Percentiles rank a stretch among this genome's conserved stretches.
These are phyloP conservation scores for Natrix natrix DNA, from an alignment of 2,797 vertebrate genomes.

Conservation along the genomic window DNA sequence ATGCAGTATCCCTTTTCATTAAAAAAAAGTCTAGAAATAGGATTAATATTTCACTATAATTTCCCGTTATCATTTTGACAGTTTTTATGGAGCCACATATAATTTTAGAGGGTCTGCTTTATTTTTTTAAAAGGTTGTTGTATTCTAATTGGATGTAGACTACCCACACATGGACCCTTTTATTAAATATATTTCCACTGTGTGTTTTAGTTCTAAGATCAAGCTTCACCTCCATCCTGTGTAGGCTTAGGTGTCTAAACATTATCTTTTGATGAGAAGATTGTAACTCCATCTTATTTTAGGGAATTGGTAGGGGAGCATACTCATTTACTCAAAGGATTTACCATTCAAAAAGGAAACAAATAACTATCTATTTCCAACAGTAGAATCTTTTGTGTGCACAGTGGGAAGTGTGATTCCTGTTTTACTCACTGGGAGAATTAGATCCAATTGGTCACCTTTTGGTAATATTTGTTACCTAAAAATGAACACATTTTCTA, in stretches of 20 bases:
- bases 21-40: conserved; percentile 70
- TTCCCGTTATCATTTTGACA: conserved; percentile 20
- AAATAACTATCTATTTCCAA: background rate
- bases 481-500: background rate
- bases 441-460: background rate
- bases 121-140: conserved; percentile 79
- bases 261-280: conserved; percentile 14
- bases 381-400: background rate
- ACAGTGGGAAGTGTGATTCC: background rate
- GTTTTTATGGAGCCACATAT: conserved; percentile 37
- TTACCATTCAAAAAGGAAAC: background rate
- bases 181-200: conserved; percentile 42
- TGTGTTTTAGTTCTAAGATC: conserved; percentile 59
- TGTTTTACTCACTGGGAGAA: background rate
- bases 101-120: conserved; percentile 26
- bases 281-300: background rate
- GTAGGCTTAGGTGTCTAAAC: conserved; percentile 10
- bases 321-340: background rate
- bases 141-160: conserved; percentile 68
- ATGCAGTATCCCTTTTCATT: conserved; percentile 99
- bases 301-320: background rate
- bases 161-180: conserved; percentile 67
- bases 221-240: conserved; percentile 39
- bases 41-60: conserved; percentile 41
- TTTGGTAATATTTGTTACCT: background rate